phyloP scores from a whole-genome alignment of 2,113 vertebrate species.

The Taxidea taxus region DNA sequence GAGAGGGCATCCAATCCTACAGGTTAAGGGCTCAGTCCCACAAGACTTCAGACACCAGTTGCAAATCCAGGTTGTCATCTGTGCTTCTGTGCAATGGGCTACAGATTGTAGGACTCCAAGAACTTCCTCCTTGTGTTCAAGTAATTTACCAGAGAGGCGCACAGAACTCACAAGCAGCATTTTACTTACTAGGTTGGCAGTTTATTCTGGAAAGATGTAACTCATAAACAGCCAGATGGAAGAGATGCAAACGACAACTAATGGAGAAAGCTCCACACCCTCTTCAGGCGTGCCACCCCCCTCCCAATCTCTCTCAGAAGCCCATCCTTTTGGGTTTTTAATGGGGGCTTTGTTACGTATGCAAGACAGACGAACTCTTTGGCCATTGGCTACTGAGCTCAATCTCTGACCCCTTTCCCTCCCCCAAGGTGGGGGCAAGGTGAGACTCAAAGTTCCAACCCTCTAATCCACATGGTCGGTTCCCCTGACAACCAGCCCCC shows the following conservation, averaged over 20 bases:
- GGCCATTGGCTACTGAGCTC: not conserved
- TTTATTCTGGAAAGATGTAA: not conserved
- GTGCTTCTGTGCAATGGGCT: not conserved
- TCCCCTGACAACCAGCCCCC: not conserved
- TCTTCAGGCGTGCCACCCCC: not conserved
- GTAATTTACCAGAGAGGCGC: not conserved
- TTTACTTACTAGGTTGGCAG: not conserved
- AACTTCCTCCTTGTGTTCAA: not conserved
- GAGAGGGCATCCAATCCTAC: not conserved
- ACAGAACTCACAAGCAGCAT: not conserved
- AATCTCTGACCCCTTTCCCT: not conserved
- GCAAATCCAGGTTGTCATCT: not conserved
- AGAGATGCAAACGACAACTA: not conserved
- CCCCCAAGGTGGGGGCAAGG: too few species aligned
- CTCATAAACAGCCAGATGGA: not conserved
- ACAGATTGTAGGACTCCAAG: not conserved
- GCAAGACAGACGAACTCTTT: not conserved
- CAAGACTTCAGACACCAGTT: not conserved
- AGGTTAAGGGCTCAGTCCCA: not conserved
- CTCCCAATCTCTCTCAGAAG: not conserved
- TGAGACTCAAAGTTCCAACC: not conserved
- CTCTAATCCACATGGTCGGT: not conserved
- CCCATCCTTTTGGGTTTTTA: not conserved
- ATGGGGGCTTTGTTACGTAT: not conserved
- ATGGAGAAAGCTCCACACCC: not conserved